phyloP scores from a whole-genome alignment of 2,888 invertebrate species.

The Acleris holmiana region DNA sequence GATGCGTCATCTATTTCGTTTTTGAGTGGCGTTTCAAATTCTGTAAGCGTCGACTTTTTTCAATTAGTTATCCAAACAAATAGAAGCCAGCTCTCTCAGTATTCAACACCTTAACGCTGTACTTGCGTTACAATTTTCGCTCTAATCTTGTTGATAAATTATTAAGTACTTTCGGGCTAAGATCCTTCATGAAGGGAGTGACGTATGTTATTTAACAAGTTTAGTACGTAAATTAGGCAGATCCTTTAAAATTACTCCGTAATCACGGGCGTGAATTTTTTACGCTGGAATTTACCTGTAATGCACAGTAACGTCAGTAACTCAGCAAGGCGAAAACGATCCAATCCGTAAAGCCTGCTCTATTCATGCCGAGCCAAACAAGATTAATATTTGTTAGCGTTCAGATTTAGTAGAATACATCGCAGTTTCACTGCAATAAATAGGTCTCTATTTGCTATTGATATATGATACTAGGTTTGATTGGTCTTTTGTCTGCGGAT shows the following conservation, averaged over 20 bases:
- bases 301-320: constrained; percentile 22
- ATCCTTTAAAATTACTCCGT: neutral
- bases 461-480: constrained; percentile 6
- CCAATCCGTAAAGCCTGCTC: constrained; percentile 34
- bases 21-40: constrained; percentile 28
- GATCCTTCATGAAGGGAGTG: neutral
- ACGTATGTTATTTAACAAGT: neutral
- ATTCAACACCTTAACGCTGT: constrained; percentile 23
- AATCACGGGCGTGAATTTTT: constrained; percentile 20
- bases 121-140: constrained; percentile 3
- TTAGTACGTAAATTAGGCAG: too few relatives aligned
- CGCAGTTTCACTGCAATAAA: constrained; percentile 15
- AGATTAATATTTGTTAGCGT: constrained; percentile 37
- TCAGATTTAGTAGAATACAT: constrained; percentile 23
- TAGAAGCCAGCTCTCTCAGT: constrained; percentile 9
- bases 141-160: neutral
- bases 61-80: constrained; percentile 34
- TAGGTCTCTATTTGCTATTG: constrained; percentile 12
- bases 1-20: constrained; percentile 28
- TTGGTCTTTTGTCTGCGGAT: constrained; percentile 14
- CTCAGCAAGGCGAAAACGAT: constrained; percentile 26
- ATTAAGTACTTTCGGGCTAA: neutral
- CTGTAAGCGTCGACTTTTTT: constrained; percentile 27
- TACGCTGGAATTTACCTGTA: constrained; percentile 12
- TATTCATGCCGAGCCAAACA: constrained; percentile 38